These are phyloP conservation scores for Tipula helvola DNA, from an alignment of 2,888 invertebrate genomes.

Conservation along the genomic window DNA sequence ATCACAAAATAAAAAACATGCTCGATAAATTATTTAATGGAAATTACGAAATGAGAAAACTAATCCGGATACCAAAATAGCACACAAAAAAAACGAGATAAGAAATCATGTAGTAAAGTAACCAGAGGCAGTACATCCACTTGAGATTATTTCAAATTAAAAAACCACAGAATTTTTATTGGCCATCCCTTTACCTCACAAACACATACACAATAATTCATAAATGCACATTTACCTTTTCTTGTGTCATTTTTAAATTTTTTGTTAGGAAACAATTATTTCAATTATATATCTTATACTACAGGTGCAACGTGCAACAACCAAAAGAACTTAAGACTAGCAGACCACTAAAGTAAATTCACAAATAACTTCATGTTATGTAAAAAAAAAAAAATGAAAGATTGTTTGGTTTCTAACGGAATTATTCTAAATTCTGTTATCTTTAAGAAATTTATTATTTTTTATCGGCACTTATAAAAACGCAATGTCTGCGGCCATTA, in stretches of 20 bases:
- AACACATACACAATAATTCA: neutral
- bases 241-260: neutral
- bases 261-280: neutral
- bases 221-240: neutral
- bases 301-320: neutral
- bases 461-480: neutral
- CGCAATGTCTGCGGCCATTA: neutral
- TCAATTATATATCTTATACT: neutral
- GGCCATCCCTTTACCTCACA: neutral
- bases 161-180: neutral
- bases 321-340: neutral
- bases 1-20: neutral
- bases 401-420: neutral
- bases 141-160: neutral
- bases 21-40: neutral
- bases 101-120: neutral
- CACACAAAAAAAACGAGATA: neutral
- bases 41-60: neutral
- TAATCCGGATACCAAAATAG: neutral
- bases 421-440: neutral
- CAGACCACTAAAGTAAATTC: neutral
- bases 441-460: neutral
- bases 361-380: neutral
- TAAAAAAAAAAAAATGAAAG: neutral
- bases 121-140: neutral